A percentile compares a stretch with the other conserved stretches of the same genome.
These are phyloP conservation scores for Melanogrammus aeglefinus DNA, from an alignment of 2,797 vertebrate species.

Conservation along the genomic window DNA sequence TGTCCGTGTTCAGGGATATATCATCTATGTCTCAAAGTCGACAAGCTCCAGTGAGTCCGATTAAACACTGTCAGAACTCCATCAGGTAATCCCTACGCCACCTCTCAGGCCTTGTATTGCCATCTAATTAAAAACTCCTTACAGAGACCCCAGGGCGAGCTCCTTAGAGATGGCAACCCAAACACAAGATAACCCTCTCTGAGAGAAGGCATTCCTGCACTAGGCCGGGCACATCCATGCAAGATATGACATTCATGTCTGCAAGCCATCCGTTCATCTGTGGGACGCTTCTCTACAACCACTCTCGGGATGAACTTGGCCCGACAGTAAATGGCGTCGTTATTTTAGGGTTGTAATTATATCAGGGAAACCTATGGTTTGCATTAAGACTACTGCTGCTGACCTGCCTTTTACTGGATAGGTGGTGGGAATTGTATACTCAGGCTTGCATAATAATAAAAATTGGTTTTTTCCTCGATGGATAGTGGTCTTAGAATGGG, in stretches of 20 bases:
- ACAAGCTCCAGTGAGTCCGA: background rate
- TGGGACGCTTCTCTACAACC: background rate
- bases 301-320: background rate
- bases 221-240: slow-evolving; percentile 34
- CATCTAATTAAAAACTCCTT: slow-evolving; percentile 23
- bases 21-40: background rate
- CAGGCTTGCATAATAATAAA: too few relatives aligned
- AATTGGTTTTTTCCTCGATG: slow-evolving; percentile 34
- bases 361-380: slow-evolving; percentile 39
- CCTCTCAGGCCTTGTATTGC: background rate
- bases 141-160: slow-evolving; percentile 32
- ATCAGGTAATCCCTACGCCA: background rate
- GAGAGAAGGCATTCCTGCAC: slow-evolving; percentile 48
- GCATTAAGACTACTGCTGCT: slow-evolving; percentile 14
- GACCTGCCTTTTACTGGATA: slow-evolving; percentile 15
- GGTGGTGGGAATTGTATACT: background rate
- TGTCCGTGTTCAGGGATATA: background rate
- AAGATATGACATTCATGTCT: slow-evolving; percentile 24
- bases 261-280: slow-evolving; percentile 33
- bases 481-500: slow-evolving; percentile 15
- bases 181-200: slow-evolving; percentile 30
- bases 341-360: slow-evolving; percentile 16
- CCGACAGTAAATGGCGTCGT: background rate
- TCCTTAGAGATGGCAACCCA: slow-evolving; percentile 35
- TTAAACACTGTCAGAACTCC: background rate